phyloP scores from a whole-genome alignment of 2,113 vertebrate species.

The Serilophus lunatus region DNA sequence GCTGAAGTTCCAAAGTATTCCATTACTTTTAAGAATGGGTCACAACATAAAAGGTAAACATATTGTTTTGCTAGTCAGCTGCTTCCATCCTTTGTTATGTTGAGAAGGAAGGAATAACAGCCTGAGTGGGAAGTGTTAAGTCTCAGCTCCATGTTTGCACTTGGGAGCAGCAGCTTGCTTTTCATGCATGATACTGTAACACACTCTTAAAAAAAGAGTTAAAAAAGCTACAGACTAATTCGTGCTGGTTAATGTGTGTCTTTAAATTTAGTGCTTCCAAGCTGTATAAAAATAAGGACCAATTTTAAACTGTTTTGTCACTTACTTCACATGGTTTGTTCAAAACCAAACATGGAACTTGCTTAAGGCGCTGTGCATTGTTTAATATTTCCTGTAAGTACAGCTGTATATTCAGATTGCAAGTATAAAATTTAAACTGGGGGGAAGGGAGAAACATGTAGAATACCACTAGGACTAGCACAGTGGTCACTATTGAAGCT shows the following conservation, averaged over 20 bases:
- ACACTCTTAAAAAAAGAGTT: background rate
- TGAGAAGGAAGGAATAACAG: background rate
- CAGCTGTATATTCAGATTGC: constrained; percentile 65
- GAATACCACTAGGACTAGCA: constrained; percentile 32
- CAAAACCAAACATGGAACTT: constrained; percentile 42
- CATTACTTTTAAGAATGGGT: background rate
- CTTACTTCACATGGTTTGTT: constrained; percentile 60
- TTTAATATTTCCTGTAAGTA: constrained; percentile 68
- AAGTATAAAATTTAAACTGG: constrained; percentile 59
- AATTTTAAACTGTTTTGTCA: constrained; percentile 63
- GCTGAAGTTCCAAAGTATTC: constrained; percentile 72
- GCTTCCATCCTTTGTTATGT: background rate
- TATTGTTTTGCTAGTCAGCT: background rate
- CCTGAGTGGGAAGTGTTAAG: background rate
- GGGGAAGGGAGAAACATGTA: constrained; percentile 21
- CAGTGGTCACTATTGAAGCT: constrained; percentile 20
- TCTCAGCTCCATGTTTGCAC: background rate
- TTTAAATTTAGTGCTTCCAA: constrained; percentile 64
- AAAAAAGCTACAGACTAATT: background rate
- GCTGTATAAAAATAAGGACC: constrained; percentile 69
- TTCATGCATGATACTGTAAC: constrained; percentile 42
- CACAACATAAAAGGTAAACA: background rate
- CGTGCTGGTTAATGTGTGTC: constrained; percentile 53
- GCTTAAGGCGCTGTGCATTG: constrained; percentile 64
- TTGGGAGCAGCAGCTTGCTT: constrained; percentile 44